These are phyloP conservation scores for Vulpes ferrilata DNA, from an alignment of 2,113 vertebrate species.

Conservation along the genomic window DNA sequence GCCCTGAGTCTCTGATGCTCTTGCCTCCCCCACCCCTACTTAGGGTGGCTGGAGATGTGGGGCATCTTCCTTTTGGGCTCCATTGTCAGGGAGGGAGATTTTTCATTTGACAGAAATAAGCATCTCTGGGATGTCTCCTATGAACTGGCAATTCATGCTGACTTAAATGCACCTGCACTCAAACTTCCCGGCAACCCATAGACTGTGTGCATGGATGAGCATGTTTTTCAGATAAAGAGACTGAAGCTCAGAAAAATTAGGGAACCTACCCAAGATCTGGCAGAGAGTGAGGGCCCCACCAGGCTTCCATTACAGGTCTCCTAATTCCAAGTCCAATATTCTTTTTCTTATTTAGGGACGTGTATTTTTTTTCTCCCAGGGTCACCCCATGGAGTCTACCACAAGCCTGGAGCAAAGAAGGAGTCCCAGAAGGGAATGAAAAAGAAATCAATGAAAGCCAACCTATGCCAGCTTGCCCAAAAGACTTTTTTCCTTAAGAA, in stretches of 20 bases:
- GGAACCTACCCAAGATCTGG: neutral
- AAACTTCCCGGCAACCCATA: neutral
- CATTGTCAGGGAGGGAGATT: neutral
- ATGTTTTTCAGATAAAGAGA: neutral
- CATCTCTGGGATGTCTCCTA: neutral
- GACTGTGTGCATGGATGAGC: neutral
- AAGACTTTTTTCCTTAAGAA: neutral
- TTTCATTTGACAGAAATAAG: neutral
- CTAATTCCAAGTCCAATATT: neutral
- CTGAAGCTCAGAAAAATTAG: neutral
- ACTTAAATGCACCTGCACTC: neutral
- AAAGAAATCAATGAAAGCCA: neutral
- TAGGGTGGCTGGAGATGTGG: neutral
- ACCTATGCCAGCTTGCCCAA: neutral
- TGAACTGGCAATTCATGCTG: neutral
- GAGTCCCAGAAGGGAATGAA: neutral
- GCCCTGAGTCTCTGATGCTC: neutral
- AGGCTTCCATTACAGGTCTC: neutral
- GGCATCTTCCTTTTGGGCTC: neutral
- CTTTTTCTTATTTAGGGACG: neutral
- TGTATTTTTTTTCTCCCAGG: neutral
- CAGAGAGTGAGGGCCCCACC: neutral
- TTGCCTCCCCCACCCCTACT: rapidly evolving
- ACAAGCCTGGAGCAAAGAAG: neutral
- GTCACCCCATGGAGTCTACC: neutral